A percentile compares a stretch with the other conserved stretches of the same genome.
Conservation (phyloP, 1,140 invertebrate genomes). For the Rhopalosiphum padi region DNA sequence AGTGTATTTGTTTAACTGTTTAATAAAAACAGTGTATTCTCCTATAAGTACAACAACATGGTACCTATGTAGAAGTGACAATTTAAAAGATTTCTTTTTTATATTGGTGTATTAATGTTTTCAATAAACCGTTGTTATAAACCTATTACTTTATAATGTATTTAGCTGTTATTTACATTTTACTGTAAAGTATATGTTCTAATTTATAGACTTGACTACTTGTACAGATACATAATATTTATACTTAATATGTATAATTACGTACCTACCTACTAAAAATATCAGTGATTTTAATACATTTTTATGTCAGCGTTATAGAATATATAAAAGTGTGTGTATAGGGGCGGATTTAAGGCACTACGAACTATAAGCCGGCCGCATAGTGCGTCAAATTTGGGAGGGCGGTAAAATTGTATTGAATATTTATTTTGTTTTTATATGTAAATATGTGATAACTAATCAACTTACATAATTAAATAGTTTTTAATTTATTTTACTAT, state of each 20-base stretch:
- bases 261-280: background rate
- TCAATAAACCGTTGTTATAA: background rate
- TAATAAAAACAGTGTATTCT: background rate
- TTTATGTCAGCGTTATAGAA: background rate
- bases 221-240: background rate
- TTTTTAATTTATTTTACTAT: too few relatives aligned
- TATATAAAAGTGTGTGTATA: too few relatives aligned
- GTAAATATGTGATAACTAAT: too few relatives aligned
- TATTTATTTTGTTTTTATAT: too few relatives aligned
- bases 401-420: too few relatives aligned
- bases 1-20: background rate
- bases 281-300: background rate
- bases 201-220: background rate
- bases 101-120: background rate
- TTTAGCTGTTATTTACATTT: background rate
- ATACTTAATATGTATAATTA: background rate
- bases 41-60: background rate
- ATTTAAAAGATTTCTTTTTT: constrained; percentile 14
- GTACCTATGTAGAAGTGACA: background rate
- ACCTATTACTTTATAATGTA: constrained; percentile 14
- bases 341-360: too few relatives aligned
- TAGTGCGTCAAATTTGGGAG: too few relatives aligned
- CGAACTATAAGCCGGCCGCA: too few relatives aligned
- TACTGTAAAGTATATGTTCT: background rate
- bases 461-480: too few relatives aligned